These are phyloP conservation scores for Anguilla marmorata DNA, from an alignment of 2,797 vertebrate species.

Conservation along the genomic window DNA sequence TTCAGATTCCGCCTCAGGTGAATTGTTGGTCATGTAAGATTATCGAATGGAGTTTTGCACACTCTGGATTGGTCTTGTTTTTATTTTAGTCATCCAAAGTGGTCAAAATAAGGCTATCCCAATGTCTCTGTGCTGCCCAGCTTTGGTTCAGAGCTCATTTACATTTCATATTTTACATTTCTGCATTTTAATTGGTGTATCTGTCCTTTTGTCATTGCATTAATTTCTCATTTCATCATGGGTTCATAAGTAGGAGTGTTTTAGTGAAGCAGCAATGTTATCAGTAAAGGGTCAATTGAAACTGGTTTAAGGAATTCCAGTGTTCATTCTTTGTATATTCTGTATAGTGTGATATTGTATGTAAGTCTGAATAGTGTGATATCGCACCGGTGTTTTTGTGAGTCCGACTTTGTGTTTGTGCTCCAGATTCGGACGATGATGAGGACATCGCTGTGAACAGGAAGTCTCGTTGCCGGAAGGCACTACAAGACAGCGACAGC, in stretches of 20 bases:
- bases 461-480: conserved; percentile 74
- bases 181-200: background rate
- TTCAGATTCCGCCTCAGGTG: background rate
- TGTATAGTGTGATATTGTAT: background rate
- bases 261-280: background rate
- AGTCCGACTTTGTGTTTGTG: conserved; percentile 1
- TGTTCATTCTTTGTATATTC: background rate
- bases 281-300: background rate
- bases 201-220: background rate
- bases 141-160: background rate
- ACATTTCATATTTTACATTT: background rate
- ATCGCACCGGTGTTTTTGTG: background rate
- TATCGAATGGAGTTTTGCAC: background rate
- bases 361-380: background rate
- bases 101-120: background rate
- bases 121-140: background rate
- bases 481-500: conserved; percentile 87
- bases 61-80: background rate
- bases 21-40: background rate
- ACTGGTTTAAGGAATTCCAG: background rate
- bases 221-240: background rate
- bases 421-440: conserved; percentile 84
- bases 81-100: background rate
- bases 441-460: conserved; percentile 72
- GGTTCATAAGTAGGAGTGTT: background rate